Conservation (phyloP, 1,140 invertebrate species). For the Caenorhabditis elegans region DNA sequence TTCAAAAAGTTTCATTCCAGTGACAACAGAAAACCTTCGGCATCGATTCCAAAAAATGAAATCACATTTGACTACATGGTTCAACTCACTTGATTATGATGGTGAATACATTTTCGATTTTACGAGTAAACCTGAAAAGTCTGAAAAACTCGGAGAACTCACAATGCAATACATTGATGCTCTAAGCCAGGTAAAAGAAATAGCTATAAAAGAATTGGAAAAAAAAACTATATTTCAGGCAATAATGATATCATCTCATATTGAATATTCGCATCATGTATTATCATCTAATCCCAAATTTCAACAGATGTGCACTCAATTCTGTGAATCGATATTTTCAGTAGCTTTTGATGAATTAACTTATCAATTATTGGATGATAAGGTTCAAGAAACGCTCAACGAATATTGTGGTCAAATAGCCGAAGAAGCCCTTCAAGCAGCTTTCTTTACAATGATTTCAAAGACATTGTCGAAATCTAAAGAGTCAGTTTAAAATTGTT, state of each 20-base stretch:
- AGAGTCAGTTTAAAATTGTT: not conserved
- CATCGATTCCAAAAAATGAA: slow-evolving; percentile 1
- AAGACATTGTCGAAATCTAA: not conserved
- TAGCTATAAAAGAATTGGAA: not conserved
- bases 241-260: slow-evolving; percentile 26
- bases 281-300: not conserved
- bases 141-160: not conserved
- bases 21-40: not conserved
- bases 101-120: not conserved
- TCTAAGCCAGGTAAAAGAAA: not conserved
- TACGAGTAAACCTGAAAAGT: not conserved
- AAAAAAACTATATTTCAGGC: not conserved
- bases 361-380: not conserved
- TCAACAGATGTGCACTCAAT: not conserved
- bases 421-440: not conserved
- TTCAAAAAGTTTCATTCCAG: not conserved
- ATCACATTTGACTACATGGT: not conserved
- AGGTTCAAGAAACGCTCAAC: not conserved
- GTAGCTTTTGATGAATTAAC: not conserved
- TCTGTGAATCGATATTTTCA: slow-evolving; percentile 8
- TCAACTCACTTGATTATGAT: slow-evolving; percentile 19
- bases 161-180: slow-evolving; percentile 26
- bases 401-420: not conserved
- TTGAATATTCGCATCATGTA: slow-evolving; percentile 18
- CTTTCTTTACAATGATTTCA: not conserved